A percentile compares a stretch with the other conserved stretches of the same genome.
Conservation (phyloP, 2,797 vertebrate species). For the Micrastur ruficollis region DNA sequence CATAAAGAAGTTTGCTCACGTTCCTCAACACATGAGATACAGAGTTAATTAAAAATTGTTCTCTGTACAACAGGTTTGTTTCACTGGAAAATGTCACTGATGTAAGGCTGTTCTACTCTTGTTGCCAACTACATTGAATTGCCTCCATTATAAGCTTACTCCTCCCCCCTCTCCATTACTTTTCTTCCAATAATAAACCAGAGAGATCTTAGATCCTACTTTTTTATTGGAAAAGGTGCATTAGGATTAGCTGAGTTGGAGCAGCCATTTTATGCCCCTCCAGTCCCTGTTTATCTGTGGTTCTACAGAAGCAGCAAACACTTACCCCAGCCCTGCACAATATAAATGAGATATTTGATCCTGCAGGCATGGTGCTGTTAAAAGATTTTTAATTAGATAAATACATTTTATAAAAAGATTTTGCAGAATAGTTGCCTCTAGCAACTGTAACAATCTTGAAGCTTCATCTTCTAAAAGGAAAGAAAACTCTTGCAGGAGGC, state of each 20-base stretch:
- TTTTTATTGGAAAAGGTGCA: constrained; percentile 32
- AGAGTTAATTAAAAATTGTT: constrained; percentile 77
- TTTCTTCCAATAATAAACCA: constrained; percentile 49
- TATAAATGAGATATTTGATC: constrained; percentile 51
- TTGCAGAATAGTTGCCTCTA: constrained; percentile 61
- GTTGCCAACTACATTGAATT: constrained; percentile 60
- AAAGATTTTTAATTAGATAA: constrained; percentile 75
- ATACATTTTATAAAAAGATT: constrained; percentile 72
- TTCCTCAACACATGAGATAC: constrained; percentile 73
- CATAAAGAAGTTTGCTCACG: constrained; percentile 75
- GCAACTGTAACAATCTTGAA: constrained; percentile 53
- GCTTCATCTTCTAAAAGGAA: constrained; percentile 47
- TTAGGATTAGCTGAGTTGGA: constrained; percentile 1
- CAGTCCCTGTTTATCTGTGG: background rate
- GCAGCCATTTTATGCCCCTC: background rate
- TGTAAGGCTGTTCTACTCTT: constrained; percentile 54
- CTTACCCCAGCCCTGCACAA: background rate
- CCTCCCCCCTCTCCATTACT: constrained; percentile 3
- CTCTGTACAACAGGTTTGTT: constrained; percentile 69
- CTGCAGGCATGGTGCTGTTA: constrained; percentile 33
- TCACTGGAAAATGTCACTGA: constrained; percentile 74
- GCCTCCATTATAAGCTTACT: constrained; percentile 58
- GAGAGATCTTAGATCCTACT: background rate
- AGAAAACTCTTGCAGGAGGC: constrained; percentile 23
- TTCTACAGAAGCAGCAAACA: background rate